A percentile compares a stretch with the other conserved stretches of the same genome.
Evolutionary conservation across 2,113 vertebrate genomes (phyloP).

Genomic region (Tupaia chinensis): DNA sequence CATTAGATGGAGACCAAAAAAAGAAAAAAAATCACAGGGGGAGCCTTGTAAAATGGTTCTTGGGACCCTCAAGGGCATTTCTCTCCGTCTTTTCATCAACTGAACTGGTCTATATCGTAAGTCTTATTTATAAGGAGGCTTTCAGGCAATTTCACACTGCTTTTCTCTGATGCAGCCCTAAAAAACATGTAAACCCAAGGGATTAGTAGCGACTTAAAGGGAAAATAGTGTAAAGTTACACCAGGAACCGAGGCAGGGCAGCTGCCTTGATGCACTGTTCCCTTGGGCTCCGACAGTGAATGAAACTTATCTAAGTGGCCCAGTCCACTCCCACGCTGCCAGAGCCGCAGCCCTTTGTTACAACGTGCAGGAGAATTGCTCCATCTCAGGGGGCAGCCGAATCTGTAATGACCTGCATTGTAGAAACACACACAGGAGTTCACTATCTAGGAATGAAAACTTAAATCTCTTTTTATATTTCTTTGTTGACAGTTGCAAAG

Average conservation of each 20-base stretch:
- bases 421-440: slow-evolving; percentile 80
- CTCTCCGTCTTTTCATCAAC: slow-evolving; percentile 86
- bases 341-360: slow-evolving; percentile 75
- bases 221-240: slow-evolving; percentile 89
- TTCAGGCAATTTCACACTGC: slow-evolving; percentile 90
- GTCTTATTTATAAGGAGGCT: slow-evolving; percentile 90
- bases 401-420: slow-evolving; percentile 78
- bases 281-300: slow-evolving; percentile 85
- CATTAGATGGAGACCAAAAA: slow-evolving; percentile 80
- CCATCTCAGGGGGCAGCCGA: slow-evolving; percentile 73
- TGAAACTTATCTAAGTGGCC: slow-evolving; percentile 84
- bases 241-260: slow-evolving; percentile 81
- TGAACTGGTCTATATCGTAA: slow-evolving; percentile 86
- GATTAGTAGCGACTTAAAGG: slow-evolving; percentile 89
- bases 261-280: slow-evolving; percentile 84
- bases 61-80: slow-evolving; percentile 79
- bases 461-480: slow-evolving; percentile 79
- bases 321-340: slow-evolving; percentile 74
- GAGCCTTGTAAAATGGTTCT: slow-evolving; percentile 84
- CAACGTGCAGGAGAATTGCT: slow-evolving; percentile 72
- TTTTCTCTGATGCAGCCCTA: slow-evolving; percentile 86
- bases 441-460: slow-evolving; percentile 79
- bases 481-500: slow-evolving; percentile 73
- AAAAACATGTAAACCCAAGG: slow-evolving; percentile 89
- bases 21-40: slow-evolving; percentile 69